Conservation (phyloP, 2,113 vertebrate species). For the Riparia riparia region DNA sequence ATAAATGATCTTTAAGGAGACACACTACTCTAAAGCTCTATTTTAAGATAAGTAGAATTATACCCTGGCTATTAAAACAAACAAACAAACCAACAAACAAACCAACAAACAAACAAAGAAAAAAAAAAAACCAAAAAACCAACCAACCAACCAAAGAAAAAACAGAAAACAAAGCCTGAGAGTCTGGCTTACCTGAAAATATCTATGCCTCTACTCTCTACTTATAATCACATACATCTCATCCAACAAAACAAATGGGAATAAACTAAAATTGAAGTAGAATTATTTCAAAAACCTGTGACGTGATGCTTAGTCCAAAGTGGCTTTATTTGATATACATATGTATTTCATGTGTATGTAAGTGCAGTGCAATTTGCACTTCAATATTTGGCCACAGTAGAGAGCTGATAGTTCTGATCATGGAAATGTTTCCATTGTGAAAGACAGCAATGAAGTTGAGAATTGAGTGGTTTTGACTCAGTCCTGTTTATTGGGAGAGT, state of each 20-base stretch:
- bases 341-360: neutral
- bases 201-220: neutral
- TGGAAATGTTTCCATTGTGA: neutral
- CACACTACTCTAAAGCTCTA: neutral
- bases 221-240: neutral
- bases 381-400: neutral
- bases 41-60: neutral
- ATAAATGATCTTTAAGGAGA: neutral
- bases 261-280: neutral
- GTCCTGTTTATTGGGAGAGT: neutral
- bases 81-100: accelerated
- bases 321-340: neutral
- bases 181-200: neutral
- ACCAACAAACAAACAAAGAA: too few species aligned
- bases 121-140: too few species aligned
- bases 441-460: neutral
- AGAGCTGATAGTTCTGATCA: neutral
- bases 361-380: neutral
- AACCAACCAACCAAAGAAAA: too few species aligned
- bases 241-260: neutral
- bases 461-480: neutral
- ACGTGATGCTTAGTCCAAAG: neutral
- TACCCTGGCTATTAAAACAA: neutral
- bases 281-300: neutral
- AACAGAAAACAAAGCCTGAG: neutral